A percentile compares a stretch with the other conserved stretches of the same genome.
These are phyloP conservation scores for Holothuria scabra DNA, from an alignment of 53 echinoderm and acorn worm genomes.

Conservation along the genomic window DNA sequence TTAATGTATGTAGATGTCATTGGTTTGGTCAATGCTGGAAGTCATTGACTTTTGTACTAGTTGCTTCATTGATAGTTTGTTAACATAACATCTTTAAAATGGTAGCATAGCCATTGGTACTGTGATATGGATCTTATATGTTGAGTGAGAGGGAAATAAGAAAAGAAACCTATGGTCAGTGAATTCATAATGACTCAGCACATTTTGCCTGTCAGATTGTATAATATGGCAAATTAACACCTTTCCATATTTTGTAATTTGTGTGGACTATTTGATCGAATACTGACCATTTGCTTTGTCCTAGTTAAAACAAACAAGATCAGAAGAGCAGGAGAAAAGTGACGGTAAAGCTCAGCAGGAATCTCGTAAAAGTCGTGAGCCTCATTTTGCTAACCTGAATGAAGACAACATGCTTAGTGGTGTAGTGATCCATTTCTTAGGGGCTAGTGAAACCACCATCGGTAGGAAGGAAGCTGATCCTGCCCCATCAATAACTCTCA, in stretches of 20 bases:
- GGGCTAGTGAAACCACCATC: conserved; percentile 91
- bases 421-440: conserved; percentile 84
- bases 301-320: conserved; percentile 68
- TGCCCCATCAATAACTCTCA: conserved; percentile 85
- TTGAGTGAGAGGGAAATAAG: no score
- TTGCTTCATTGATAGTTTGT: no score
- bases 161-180: no score
- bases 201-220: no score
- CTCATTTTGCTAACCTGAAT: conserved; percentile 88
- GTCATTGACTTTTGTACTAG: no score
- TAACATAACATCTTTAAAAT: no score
- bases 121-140: no score
- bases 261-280: neutral
- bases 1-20: no score
- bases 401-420: conserved; percentile 88
- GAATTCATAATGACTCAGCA: no score
- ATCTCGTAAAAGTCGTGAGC: conserved; percentile 83
- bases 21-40: no score
- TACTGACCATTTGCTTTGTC: neutral
- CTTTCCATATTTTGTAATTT: neutral
- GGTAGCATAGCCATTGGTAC: no score
- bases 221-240: no score
- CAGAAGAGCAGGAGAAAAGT: conserved; percentile 53
- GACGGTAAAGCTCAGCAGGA: conserved; percentile 64
- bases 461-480: conserved; percentile 94